These are phyloP conservation scores for Salticus scenicus DNA, from an alignment of 2,888 invertebrate species.

Conservation along the genomic window DNA sequence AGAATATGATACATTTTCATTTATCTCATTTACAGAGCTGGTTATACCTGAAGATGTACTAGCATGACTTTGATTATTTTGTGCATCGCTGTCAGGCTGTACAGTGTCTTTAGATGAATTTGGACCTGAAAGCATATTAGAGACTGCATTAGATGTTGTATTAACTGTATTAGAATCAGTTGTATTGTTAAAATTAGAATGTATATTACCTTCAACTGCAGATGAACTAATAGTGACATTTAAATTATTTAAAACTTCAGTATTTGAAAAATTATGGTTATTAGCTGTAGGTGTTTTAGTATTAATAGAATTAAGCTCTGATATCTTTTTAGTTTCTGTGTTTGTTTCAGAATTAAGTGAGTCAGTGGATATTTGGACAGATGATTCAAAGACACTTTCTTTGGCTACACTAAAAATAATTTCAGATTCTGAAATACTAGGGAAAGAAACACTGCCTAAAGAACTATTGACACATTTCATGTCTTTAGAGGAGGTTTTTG, in stretches of 20 bases:
- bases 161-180: neutral
- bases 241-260: constrained; percentile 3
- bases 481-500: neutral
- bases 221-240: neutral
- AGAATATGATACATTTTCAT: constrained; percentile 43
- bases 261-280: neutral
- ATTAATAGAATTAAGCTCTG: neutral
- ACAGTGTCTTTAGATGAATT: neutral
- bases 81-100: too few species aligned
- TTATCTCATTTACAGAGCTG: constrained; percentile 19
- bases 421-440: neutral
- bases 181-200: neutral
- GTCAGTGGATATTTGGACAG: neutral
- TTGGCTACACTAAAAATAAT: neutral
- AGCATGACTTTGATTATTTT: neutral
- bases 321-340: neutral
- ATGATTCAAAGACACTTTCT: neutral
- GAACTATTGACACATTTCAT: neutral
- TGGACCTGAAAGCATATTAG: neutral
- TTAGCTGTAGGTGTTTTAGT: neutral
- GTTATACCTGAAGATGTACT: constrained; percentile 1
- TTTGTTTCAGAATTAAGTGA: neutral
- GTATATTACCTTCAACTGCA: neutral
- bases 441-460: neutral
- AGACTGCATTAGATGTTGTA: neutral